Evolutionary conservation across 1,140 invertebrate species (phyloP).

Genomic region (Chelonus insularis): DNA sequence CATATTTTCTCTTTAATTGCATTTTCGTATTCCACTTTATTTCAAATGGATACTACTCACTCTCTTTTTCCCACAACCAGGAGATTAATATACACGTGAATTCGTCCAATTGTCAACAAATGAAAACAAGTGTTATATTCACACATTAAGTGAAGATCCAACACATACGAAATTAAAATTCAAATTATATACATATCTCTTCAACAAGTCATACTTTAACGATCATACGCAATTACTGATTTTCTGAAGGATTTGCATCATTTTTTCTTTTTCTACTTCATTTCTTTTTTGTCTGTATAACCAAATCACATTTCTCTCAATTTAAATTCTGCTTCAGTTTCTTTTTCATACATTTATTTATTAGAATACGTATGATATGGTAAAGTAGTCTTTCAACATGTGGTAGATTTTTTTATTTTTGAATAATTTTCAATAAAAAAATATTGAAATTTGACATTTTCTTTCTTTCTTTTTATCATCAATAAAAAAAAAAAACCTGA

Average conservation of each 20-base stretch:
- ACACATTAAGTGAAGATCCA: background rate
- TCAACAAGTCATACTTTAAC: conserved; percentile 9
- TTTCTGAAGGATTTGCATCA: background rate
- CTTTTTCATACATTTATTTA: too few relatives aligned
- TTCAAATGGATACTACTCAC: background rate
- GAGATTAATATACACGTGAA: conserved; percentile 24
- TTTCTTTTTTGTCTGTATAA: background rate
- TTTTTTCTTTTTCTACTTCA: background rate
- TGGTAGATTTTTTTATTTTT: too few relatives aligned
- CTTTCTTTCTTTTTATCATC: too few relatives aligned
- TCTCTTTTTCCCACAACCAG: background rate
- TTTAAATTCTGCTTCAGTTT: too few relatives aligned
- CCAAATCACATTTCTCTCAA: too few relatives aligned
- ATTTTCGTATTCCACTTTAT: conserved; percentile 49
- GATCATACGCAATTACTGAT: conserved; percentile 13
- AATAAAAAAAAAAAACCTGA: too few relatives aligned
- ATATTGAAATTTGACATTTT: too few relatives aligned
- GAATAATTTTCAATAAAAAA: too few relatives aligned
- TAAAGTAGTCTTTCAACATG: too few relatives aligned
- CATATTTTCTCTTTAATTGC: conserved; percentile 59
- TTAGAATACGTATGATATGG: too few relatives aligned
- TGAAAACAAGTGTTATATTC: conserved; percentile 10
- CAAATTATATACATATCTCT: too few relatives aligned
- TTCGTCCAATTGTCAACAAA: conserved; percentile 16
- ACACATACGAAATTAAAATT: conserved; percentile 17